Base-by-base conservation (phyloP, 2,888 invertebrate species). In the Oscheius sp. region DNA sequence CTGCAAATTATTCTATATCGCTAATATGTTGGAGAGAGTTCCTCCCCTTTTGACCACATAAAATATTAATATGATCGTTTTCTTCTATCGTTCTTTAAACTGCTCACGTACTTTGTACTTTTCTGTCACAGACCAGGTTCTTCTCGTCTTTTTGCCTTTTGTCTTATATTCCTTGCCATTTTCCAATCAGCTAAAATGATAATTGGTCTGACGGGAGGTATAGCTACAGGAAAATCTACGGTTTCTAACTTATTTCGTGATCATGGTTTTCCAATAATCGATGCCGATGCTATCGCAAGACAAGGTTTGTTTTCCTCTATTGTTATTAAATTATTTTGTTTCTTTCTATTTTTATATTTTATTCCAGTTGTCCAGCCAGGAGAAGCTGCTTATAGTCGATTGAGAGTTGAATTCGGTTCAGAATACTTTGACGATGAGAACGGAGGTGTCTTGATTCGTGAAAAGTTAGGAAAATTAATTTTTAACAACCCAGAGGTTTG, bases 361-460 rank as follows among this genome's bases (percentile, higher is more conserved):
- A 50, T 75, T 80, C 50, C 61, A 82, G 84, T 84, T 17, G 84
- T 84, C n/a, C 61, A 78, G 38, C 84, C 84, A 6, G 84, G 84
- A 24, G 72, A 70, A 41, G 59, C 74, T 2, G 77, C 82, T 1
- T 82, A 82, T 64, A 47, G 56, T 2, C 49, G 70, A 51, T 66
- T 84, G n/a, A 70, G 83, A 9, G 65, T 56, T 2, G 81, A 77
- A 50, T 85, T 84, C 56, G 84, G 82, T 5, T 63, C 68, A 17
- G 79, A 80, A 32, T 83, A 68, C 56, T 84, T 84, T 56, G 81
- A 82, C 59, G 82, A 82, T 64, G 80, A 80, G 22, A 80, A 77
- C 54, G 80, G 76, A 30, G 82, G 81, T 30, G 66, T 69, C 26
- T 65, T 84, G 33, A 73, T 70, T 14, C 62, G 84, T 38, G 81